Evolutionary conservation across 2,113 vertebrate species (phyloP).

Genomic region (Lathamus discolor): DNA sequence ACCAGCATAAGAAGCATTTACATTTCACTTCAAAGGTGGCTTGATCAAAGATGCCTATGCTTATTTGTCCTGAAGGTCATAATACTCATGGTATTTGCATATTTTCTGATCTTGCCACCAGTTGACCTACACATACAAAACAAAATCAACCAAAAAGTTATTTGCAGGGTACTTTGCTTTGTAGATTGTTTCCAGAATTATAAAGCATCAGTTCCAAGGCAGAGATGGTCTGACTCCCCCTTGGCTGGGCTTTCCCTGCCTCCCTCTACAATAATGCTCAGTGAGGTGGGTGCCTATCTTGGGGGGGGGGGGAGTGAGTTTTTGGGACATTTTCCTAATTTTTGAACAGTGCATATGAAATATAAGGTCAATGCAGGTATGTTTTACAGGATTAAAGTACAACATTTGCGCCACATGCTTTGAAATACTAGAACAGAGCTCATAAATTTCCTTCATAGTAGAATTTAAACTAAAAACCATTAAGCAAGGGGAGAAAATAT

Average conservation of each 20-base stretch:
- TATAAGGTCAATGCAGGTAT: background rate
- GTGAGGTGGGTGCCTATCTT: background rate
- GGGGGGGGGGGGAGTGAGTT: fast-evolving
- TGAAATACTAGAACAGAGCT: background rate
- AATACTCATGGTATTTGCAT: background rate
- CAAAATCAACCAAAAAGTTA: background rate
- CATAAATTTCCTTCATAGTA: background rate
- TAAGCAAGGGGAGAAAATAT: background rate
- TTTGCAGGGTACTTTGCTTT: background rate
- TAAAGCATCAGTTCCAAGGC: background rate
- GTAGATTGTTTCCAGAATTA: background rate
- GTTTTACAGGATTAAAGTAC: background rate
- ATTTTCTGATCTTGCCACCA: background rate
- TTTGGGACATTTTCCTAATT: background rate
- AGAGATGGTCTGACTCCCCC: background rate
- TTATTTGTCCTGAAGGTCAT: background rate
- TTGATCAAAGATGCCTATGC: background rate
- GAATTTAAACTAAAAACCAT: background rate
- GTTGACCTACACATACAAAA: background rate
- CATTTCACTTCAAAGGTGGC: background rate
- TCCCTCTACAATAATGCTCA: background rate
- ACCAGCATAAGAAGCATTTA: background rate
- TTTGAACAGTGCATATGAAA: background rate
- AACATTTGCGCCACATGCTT: background rate
- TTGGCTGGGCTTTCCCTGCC: background rate